Conservation (phyloP, 2,113 vertebrate species). For the Pogonocichla stellata region DNA sequence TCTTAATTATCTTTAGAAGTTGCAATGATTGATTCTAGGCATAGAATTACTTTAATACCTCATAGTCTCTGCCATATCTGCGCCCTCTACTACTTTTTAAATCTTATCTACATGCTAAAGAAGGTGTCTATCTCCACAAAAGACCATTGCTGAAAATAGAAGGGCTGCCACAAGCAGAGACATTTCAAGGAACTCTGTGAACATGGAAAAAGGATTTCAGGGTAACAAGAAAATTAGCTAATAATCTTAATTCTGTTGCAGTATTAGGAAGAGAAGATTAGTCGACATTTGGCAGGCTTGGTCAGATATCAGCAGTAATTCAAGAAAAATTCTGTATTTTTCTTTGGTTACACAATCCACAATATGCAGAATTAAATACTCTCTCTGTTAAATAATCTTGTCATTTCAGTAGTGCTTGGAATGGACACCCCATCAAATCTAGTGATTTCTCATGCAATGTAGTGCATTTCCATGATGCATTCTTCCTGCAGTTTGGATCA, state of each 20-base stretch:
- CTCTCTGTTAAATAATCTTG: background rate
- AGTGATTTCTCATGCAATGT: background rate
- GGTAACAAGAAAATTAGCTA: background rate
- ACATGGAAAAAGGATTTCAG: background rate
- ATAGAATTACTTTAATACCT: background rate
- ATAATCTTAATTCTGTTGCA: background rate
- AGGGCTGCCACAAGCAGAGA: background rate
- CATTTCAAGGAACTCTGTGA: background rate
- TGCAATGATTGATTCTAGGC: background rate
- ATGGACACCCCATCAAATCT: background rate
- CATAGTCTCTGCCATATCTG: background rate
- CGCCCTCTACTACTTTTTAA: background rate
- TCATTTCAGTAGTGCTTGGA: background rate
- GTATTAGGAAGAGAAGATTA: background rate
- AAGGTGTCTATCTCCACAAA: background rate
- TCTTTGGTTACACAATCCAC: background rate
- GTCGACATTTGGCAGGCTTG: background rate
- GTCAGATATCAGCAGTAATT: background rate
- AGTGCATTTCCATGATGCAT: background rate
- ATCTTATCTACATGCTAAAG: background rate
- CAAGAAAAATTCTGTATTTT: background rate
- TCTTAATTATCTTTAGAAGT: background rate
- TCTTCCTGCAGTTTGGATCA: background rate
- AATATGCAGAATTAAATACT: background rate
- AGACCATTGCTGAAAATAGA: background rate